Conservation (phyloP, 2,113 vertebrate species). For the Myotis davidii region DNA sequence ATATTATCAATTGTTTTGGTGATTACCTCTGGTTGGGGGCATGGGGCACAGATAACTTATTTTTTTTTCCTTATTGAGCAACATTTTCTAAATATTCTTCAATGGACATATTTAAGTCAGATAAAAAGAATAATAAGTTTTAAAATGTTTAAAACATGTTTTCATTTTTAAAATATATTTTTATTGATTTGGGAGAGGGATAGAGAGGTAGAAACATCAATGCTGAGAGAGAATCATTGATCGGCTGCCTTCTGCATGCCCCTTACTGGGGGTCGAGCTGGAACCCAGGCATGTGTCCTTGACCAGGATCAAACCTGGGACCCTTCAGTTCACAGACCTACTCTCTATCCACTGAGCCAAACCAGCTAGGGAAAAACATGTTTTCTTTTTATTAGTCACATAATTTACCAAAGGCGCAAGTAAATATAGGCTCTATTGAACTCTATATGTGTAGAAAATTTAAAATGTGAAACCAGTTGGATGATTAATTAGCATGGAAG, state of each 20-base stretch:
- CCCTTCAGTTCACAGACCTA: no score
- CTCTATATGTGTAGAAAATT: slow-evolving; percentile 12
- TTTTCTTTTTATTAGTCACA: neutral
- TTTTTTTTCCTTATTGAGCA: neutral
- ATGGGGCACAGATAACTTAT: neutral
- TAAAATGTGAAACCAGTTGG: neutral
- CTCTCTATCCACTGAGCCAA: no score
- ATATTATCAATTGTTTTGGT: neutral
- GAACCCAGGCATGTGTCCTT: no score
- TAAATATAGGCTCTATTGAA: neutral
- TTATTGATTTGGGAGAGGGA: no score
- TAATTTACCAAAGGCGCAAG: neutral
- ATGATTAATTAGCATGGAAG: neutral
- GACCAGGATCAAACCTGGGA: no score
- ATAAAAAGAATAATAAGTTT: neutral
- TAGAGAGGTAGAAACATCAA: no score
- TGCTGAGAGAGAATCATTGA: no score
- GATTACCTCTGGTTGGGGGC: neutral
- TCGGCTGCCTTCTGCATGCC: no score
- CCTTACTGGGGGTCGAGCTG: no score
- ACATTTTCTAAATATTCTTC: slow-evolving; percentile 19
- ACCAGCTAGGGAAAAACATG: no score
- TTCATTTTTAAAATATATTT: neutral
- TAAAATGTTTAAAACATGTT: neutral
- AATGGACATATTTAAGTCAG: neutral